Evolutionary conservation across 2,797 vertebrate genomes (phyloP), one percentile per base, ranked within the genome.

Genomic region (Glossophaga mutica): DNA sequence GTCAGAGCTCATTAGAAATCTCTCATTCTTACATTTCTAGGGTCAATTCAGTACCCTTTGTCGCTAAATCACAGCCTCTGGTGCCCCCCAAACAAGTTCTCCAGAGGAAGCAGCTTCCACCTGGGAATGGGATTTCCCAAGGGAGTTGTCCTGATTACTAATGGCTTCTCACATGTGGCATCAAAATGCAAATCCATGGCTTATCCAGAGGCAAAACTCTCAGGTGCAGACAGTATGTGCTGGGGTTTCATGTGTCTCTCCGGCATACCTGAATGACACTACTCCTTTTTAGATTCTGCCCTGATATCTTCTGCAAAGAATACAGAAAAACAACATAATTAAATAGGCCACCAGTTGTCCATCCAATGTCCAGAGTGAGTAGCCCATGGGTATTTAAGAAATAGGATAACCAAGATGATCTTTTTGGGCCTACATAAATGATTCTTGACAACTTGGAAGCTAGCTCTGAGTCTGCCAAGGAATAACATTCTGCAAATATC

Each of bases 1-100:
- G 98, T 98, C 98, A 98, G 97, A 87, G 97, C 96, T 97, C 96
- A 98, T 98, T 98, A 98, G 97, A 96, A 97, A 97, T 97, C 94
- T 77, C 67, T 96, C 93, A 95, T 91, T 97, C 96, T 97, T 97
- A 97, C 94, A 97, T 95, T 96, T 97, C 96, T 89, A 90, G 95
- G 95, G 94, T 97, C 97, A 98, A 85, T 87, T 97, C 67, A 39
- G 73, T 96, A 78, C 29, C 92, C 88, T 98, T 89, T 97, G 97
- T 96, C 91, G 74, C 97, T 96, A 95, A 96, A 96, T 94, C 77
- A 89, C 11, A 1, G 97, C 89, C 92, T 93, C 79, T 15, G 11
- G 94, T 42, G 46, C 55, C 46, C 24, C 15, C 2, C 39, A 48
- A 77, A 79, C 95, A 95, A 96, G 22, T 37, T 62, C 91, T 44